A percentile compares a stretch with the other conserved stretches of the same genome.
Evolutionary conservation across 2,888 invertebrate species (phyloP).

Genomic region (Epirrita christyi): DNA sequence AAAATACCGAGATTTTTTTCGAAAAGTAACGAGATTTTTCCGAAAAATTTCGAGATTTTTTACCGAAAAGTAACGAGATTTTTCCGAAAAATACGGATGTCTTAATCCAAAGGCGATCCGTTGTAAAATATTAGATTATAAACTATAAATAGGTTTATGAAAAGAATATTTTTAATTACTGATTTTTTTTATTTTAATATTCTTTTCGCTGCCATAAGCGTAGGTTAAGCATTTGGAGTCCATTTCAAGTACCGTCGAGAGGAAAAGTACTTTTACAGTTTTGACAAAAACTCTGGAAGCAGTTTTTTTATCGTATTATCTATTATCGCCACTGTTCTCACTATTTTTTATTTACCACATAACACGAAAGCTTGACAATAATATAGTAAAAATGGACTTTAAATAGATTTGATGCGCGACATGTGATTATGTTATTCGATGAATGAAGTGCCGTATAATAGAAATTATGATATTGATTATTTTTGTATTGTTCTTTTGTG

Average conservation of each 20-base stretch:
- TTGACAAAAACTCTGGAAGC: slow-evolving; percentile 28
- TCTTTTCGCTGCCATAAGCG: slow-evolving; percentile 73
- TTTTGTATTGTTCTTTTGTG: slow-evolving; percentile 24
- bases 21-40: slow-evolving; percentile 37
- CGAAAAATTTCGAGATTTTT: slow-evolving; percentile 8
- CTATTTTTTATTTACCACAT: slow-evolving; percentile 19
- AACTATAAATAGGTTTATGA: slow-evolving; percentile 60
- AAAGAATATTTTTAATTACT: slow-evolving; percentile 77
- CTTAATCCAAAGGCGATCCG: slow-evolving; percentile 45
- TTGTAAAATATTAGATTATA: slow-evolving; percentile 73
- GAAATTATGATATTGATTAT: slow-evolving; percentile 19
- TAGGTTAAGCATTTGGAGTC: slow-evolving; percentile 59
- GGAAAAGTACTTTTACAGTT: slow-evolving; percentile 32
- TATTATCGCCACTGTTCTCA: slow-evolving; percentile 22
- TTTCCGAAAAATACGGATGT: slow-evolving; percentile 18
- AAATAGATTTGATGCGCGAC: slow-evolving; percentile 21
- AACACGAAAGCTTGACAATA: slow-evolving; percentile 42
- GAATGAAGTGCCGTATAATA: slow-evolving; percentile 23
- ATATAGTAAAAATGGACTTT: slow-evolving; percentile 36
- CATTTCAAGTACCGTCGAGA: slow-evolving; percentile 45
- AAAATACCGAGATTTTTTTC: slow-evolving; percentile 39
- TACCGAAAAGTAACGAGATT: slow-evolving; percentile 47
- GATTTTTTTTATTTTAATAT: slow-evolving; percentile 40
- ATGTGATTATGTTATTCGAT: slow-evolving; percentile 32
- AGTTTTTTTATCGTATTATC: slow-evolving; percentile 20